Conservation (phyloP, 1,140 invertebrate species). For the Drosophila tropicalis region DNA sequence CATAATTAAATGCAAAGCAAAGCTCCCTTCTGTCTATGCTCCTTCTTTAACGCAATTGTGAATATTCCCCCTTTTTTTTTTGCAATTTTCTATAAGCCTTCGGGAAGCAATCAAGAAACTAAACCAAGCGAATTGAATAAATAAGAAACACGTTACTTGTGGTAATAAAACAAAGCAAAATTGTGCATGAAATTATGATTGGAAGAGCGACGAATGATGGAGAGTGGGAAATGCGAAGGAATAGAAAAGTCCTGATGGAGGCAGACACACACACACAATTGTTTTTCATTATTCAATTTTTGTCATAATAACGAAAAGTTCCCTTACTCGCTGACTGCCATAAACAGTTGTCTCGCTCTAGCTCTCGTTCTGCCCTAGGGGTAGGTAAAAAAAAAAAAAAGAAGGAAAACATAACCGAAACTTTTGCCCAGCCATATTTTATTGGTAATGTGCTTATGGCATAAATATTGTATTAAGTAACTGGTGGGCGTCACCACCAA, state of each 20-base stretch:
- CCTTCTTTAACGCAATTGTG: not conserved
- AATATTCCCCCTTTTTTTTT: slow-evolving; percentile 11
- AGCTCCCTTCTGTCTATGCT: slow-evolving; percentile 1
- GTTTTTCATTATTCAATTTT: slow-evolving; percentile 82
- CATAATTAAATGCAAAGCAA: not conserved
- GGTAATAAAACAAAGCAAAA: slow-evolving; percentile 77
- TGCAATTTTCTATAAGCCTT: slow-evolving; percentile 25
- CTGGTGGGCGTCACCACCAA: slow-evolving; percentile 78
- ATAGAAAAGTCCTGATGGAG: slow-evolving; percentile 23
- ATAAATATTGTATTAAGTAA: slow-evolving; percentile 83
- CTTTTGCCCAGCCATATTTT: slow-evolving; percentile 75
- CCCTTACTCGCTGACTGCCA: slow-evolving; percentile 32
- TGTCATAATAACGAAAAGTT: slow-evolving; percentile 65
- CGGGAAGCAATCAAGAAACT: slow-evolving; percentile 75
- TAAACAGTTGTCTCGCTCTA: slow-evolving; percentile 38
- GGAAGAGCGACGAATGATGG: slow-evolving; percentile 20
- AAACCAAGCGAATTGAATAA: slow-evolving; percentile 80
- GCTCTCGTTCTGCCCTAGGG: slow-evolving; percentile 32
- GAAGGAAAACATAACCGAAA: slow-evolving; percentile 14
- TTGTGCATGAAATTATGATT: slow-evolving; percentile 79
- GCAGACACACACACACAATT: slow-evolving; percentile 71
- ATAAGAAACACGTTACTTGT: slow-evolving; percentile 65
- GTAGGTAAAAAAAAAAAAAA: slow-evolving; percentile 43
- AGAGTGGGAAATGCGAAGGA: not conserved
- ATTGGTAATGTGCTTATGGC: slow-evolving; percentile 82